Conservation (phyloP, 2,888 invertebrate genomes). For the Polyploca ridens region DNA sequence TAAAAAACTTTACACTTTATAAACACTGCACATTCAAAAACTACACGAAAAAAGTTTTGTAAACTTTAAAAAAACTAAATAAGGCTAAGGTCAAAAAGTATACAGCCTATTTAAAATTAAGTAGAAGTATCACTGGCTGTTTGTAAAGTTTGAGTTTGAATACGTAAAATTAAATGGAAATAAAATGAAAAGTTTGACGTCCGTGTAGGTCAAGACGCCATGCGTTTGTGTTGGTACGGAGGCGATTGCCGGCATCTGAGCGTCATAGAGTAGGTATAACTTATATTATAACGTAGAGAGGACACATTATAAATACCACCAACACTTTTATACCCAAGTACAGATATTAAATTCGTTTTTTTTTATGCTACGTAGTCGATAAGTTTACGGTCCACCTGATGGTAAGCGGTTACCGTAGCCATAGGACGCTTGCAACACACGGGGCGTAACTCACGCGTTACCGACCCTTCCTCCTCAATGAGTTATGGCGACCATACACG, state of each 20-base stretch:
- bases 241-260: slow-evolving; percentile 20
- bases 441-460: no score
- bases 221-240: slow-evolving; percentile 49
- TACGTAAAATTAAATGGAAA: slow-evolving; percentile 28
- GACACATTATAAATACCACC: slow-evolving; percentile 4
- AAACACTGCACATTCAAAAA: slow-evolving; percentile 17
- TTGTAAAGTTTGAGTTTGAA: slow-evolving; percentile 31
- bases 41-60: slow-evolving; percentile 12
- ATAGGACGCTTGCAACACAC: no score
- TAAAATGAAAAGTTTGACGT: slow-evolving; percentile 31
- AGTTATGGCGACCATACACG: no score
- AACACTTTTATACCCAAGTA: not conserved
- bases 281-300: slow-evolving; percentile 27
- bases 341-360: no score
- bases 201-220: slow-evolving; percentile 47
- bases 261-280: slow-evolving; percentile 30
- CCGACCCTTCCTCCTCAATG: no score
- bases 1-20: slow-evolving; percentile 14
- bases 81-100: slow-evolving; percentile 19
- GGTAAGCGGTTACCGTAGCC: no score
- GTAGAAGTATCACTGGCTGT: slow-evolving; percentile 25
- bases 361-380: no score
- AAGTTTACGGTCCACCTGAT: no score
- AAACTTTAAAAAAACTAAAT: slow-evolving; percentile 13
- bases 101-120: slow-evolving; percentile 20